Evolutionary conservation across 2,113 vertebrate species (phyloP), one percentile per base, ranked within the genome.

Genomic region (Leucosticte australis): DNA sequence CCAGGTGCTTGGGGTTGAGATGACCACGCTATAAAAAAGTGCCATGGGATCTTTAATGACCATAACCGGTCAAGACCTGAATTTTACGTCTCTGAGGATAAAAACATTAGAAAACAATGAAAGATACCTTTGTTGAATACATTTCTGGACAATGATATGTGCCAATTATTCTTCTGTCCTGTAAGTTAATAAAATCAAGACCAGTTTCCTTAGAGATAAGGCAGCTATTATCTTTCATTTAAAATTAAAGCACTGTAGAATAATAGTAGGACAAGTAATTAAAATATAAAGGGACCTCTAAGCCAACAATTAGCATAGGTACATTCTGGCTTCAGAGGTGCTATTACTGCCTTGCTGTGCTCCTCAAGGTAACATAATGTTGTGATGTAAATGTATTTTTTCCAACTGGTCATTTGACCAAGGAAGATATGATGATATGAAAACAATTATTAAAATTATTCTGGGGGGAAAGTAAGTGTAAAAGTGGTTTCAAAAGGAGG

Each of bases 71-170:
- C 92, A 94, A 83, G 84, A 94, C 56, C 95, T 97, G 59, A 90
- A 78, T 91, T 91, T 91, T 95, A 97, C 69, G 47, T 75, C 76
- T 95, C 95, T 96, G 92, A 97, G 92, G 94, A 95, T 95, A 97
- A 95, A 94, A 97, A 91, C 28, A 97, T 97, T 96, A 97, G 92
- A 97, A 97, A 97, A 97, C 95, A 95, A 94, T 94, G 96, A 97
- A 97, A 97, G 93, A 97, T 97, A 97, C 97, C 97, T 97, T 97
- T 97, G 97, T 97, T 97, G 97, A 96, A 97, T 97, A 97, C 96
- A 97, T 97, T 97, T 97, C 97, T 97, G 97, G 97, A 97, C 97
- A 97, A 97, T 97, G 97, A 97, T 97, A 97, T 97, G 97, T 97
- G 96, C 97, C 97, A 97, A 97, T 97, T 97, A 97, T 97, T 97